A percentile compares a stretch with the other conserved stretches of the same genome.
Evolutionary conservation across 2,797 vertebrate genomes (phyloP).

Genomic region (Leuciscus waleckii): DNA sequence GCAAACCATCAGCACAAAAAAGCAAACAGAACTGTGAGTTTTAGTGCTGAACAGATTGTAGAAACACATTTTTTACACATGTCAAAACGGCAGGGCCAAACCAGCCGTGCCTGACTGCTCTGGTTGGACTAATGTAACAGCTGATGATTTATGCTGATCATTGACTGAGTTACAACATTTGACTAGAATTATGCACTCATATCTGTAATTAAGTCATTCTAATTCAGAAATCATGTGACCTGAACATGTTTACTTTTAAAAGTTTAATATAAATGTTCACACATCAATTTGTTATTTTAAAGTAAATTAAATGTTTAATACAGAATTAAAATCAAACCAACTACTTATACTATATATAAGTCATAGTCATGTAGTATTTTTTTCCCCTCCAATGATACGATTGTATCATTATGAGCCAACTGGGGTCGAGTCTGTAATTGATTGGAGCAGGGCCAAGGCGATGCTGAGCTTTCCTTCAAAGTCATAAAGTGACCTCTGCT

Average conservation of each 20-base stretch:
- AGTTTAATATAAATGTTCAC: background rate
- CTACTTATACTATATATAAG: background rate
- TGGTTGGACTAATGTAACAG: slow-evolving; percentile 3
- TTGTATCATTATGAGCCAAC: slow-evolving; percentile 21
- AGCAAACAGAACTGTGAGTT: background rate
- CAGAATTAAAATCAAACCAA: background rate
- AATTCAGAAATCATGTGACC: background rate
- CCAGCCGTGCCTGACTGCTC: slow-evolving; percentile 5
- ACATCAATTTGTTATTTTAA: background rate
- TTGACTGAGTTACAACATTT: slow-evolving; percentile 31
- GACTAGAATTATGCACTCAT: background rate
- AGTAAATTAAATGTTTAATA: background rate
- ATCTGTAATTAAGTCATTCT: slow-evolving; percentile 30
- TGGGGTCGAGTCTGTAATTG: slow-evolving; percentile 60
- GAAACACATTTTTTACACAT: slow-evolving; percentile 10
- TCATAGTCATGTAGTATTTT: background rate
- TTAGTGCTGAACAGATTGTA: slow-evolving; percentile 13
- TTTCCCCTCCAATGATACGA: background rate
- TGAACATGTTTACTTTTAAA: background rate
- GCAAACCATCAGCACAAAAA: background rate
- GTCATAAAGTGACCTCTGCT: slow-evolving; percentile 49
- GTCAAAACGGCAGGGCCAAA: slow-evolving; percentile 28
- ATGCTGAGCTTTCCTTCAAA: slow-evolving; percentile 56
- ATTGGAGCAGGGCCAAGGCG: slow-evolving; percentile 59
- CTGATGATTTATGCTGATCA: slow-evolving; percentile 16